phyloP scores from a whole-genome alignment of 2,113 vertebrate genomes.

The Panthera tigris region DNA sequence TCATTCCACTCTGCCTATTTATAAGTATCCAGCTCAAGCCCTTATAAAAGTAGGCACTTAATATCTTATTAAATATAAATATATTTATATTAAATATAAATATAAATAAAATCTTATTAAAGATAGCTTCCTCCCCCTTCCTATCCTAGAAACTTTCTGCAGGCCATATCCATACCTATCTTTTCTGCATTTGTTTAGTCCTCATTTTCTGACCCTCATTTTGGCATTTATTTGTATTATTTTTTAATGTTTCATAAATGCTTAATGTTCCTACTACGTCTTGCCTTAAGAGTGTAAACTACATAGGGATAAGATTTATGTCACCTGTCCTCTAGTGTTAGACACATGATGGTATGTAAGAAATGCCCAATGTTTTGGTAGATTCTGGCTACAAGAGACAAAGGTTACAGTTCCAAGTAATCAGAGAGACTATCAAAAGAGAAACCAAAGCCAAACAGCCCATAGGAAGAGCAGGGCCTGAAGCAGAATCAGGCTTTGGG shows the following conservation, averaged over 20 bases:
- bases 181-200: background rate
- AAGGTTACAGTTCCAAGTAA: background rate
- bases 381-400: slow-evolving; percentile 8
- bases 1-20: background rate
- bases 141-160: background rate
- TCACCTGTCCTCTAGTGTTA: background rate
- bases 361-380: background rate
- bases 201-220: background rate
- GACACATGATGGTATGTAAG: background rate
- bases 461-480: background rate
- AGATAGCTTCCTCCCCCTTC: background rate
- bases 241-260: background rate
- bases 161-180: background rate
- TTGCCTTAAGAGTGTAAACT: slow-evolving; percentile 8
- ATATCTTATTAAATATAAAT: background rate
- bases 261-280: background rate
- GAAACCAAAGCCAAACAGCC: background rate
- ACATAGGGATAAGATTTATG: background rate
- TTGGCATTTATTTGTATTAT: slow-evolving; percentile 13
- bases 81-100: too few relatives aligned
- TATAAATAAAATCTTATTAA: background rate
- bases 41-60: background rate
- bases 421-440: background rate
- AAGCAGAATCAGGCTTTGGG: background rate
- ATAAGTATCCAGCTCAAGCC: background rate